Conservation (phyloP, 1,140 invertebrate genomes). For the Himalopsyche phryganea region DNA sequence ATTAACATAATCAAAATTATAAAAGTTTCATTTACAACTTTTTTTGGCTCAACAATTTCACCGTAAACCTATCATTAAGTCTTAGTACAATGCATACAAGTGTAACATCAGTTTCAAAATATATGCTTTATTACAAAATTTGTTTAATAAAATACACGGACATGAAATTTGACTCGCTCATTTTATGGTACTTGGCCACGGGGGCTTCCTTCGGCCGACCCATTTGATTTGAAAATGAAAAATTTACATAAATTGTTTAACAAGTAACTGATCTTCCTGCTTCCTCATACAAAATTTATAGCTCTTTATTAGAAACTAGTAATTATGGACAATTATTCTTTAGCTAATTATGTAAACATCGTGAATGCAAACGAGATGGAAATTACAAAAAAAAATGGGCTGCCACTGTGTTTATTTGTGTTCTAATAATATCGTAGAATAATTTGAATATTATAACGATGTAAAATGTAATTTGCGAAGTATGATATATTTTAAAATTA, state of each 20-base stretch:
- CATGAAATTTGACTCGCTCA: conserved; percentile 2
- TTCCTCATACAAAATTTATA: background rate
- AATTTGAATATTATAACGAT: too few relatives aligned
- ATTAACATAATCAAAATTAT: too few relatives aligned
- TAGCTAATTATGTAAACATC: conserved; percentile 27
- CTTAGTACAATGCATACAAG: background rate
- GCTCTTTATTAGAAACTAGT: conserved; percentile 2
- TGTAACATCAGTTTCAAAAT: background rate
- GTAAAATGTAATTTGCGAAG: too few relatives aligned
- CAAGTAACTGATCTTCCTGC: background rate
- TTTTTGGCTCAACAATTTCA: too few relatives aligned
- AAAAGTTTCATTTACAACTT: too few relatives aligned
- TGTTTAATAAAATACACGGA: conserved; percentile 6
- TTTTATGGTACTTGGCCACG: conserved; percentile 14
- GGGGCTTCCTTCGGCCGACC: conserved; percentile 13
- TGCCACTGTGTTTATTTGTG: too few relatives aligned
- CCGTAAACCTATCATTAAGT: too few relatives aligned
- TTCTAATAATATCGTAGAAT: too few relatives aligned
- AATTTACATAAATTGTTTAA: conserved; percentile 8
- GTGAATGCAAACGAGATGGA: conserved; percentile 12
- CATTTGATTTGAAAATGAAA: conserved; percentile 17
- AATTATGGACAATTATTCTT: conserved; percentile 15
- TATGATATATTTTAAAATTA: too few relatives aligned
- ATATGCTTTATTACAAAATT: background rate
- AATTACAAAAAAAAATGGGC: too few relatives aligned